phyloP scores from a whole-genome alignment of 2,113 vertebrate species.

The Salvelinus sp. region DNA sequence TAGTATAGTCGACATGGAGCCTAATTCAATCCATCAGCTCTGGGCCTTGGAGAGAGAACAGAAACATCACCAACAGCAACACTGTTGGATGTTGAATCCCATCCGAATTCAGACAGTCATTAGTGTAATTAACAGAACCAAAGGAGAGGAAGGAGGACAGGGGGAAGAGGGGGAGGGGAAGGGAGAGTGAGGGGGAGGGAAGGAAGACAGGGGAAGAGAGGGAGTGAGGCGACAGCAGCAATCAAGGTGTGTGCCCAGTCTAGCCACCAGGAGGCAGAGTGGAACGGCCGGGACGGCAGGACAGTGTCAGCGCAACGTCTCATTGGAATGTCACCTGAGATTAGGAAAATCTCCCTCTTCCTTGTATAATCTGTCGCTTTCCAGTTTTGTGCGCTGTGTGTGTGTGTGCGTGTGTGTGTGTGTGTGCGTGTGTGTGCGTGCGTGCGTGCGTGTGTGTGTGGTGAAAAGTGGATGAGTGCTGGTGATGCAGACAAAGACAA shows the following conservation, averaged over 20 bases:
- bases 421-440: too few relatives aligned
- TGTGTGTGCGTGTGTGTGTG: not conserved
- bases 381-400: slow-evolving; percentile 36
- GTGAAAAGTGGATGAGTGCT: not conserved
- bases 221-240: not conserved
- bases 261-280: slow-evolving; percentile 48
- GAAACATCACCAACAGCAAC: slow-evolving; percentile 9
- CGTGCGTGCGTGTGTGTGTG: not conserved
- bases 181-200: too few relatives aligned
- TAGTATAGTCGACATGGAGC: not conserved
- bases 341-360: slow-evolving; percentile 63
- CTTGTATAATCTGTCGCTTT: slow-evolving; percentile 63
- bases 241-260: not conserved
- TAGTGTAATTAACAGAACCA: slow-evolving; percentile 22
- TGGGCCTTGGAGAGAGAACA: slow-evolving; percentile 17
- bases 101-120: slow-evolving; percentile 12
- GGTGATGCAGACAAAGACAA: not conserved
- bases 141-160: not conserved
- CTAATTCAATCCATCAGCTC: slow-evolving; percentile 26
- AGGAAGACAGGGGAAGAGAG: too few relatives aligned
- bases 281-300: not conserved
- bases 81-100: slow-evolving; percentile 7
- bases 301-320: slow-evolving; percentile 25
- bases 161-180: not conserved
- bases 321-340: slow-evolving; percentile 61